These are phyloP conservation scores for Eulemur rubriventer DNA, from an alignment of 2,797 vertebrate species.

Conservation along the genomic window DNA sequence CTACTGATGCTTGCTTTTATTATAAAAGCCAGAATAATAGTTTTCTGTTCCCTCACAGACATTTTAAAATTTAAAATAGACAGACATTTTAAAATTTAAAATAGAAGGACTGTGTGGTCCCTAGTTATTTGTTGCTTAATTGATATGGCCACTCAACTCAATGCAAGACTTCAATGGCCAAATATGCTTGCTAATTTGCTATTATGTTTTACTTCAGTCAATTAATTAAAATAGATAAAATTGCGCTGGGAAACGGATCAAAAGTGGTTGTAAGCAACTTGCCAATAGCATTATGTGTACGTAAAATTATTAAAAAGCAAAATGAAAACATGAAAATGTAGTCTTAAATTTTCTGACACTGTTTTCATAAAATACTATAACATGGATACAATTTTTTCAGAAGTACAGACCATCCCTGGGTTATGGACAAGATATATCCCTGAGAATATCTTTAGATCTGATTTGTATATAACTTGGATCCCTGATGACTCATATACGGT, in stretches of 20 bases:
- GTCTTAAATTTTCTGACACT: not conserved
- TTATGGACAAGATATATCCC: too few species aligned
- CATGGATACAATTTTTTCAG: not conserved
- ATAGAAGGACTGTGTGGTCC: not conserved
- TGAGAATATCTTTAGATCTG: too few species aligned
- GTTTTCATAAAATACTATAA: not conserved
- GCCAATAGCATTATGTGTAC: not conserved
- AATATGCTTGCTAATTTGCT: not conserved
- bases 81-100: not conserved
- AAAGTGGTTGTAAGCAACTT: not conserved
- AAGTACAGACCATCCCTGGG: not conserved
- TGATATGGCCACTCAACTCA: not conserved
- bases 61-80: not conserved
- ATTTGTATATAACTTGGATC: too few species aligned
- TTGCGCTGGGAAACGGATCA: not conserved
- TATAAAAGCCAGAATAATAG: not conserved
- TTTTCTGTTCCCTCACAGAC: not conserved
- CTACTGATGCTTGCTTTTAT: not conserved
- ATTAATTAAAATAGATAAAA: not conserved
- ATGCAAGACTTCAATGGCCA: not conserved
- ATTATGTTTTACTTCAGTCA: not conserved
- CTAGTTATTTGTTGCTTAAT: not conserved
- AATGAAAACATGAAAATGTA: not conserved
- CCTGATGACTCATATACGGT: too few species aligned
- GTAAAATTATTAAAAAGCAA: not conserved